Base-by-base conservation (phyloP, 37 sponge, comb jelly and placozoan species). In the Chondrilla cf. caribensis region DNA sequence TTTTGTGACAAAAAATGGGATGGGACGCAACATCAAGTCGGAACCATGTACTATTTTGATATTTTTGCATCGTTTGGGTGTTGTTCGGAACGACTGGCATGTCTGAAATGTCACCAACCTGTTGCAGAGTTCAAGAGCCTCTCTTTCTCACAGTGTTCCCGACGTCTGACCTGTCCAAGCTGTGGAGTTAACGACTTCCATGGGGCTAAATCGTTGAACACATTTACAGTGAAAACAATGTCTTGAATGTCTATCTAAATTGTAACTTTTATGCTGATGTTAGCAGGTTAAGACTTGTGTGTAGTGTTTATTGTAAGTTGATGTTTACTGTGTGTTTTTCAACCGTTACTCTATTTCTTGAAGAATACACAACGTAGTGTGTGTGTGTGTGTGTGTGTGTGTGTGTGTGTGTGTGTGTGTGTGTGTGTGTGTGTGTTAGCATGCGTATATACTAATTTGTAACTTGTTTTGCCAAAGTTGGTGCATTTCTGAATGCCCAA, bases 11-110 rank as follows among this genome's bases (percentile, higher is more conserved):
- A 40, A 32, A 60, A 38, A 3, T 97, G 98, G 98, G 83, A 93
- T 15, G 98, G 95, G 21, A 73, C 81, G 32, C 60, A 60, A 35
- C 95, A 92, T 77, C 98, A 95, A 62, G 79, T 97, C 11, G 98
- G 98, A 11, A 93, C 94, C 31, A 87, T 95, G 85, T 97, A 97
- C 83, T 88, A 68, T 41, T 97, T 90, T 77, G 95, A 97, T 83
- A 68, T 97, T 25, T 93, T 97, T 80, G 89, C 95, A 7, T 85
- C 95, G 28, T 60, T 84, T 31, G 95, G 91, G 21, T 97, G 98
- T 71, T 97, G 98, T 76, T 17, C 78, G 3, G 55, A 58, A 15
- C 73, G 94, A 33, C 67, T 84, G 67, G 62, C 80, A 36, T 97
- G 98, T 73, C 92, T 66, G 60, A 64, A 85, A 43, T 97, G 98